Conservation (phyloP, 2,113 vertebrate genomes). For the Murina feae region DNA sequence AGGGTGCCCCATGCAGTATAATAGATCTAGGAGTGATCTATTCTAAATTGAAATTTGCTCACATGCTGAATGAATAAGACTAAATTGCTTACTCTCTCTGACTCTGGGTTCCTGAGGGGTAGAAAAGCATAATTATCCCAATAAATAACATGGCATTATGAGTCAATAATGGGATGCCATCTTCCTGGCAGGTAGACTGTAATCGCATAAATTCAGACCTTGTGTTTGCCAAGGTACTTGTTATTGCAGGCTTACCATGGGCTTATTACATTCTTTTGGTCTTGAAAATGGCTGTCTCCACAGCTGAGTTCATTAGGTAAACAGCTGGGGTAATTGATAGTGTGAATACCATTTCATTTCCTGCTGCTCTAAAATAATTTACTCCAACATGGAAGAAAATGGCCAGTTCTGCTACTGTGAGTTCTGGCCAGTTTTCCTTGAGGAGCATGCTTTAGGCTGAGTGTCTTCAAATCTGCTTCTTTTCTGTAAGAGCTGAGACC, state of each 20-base stretch:
- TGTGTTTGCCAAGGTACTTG: constrained; percentile 35
- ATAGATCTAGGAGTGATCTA: constrained; percentile 52
- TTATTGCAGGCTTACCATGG: constrained; percentile 18
- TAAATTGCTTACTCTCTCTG: constrained; percentile 57
- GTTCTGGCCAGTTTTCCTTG: not conserved
- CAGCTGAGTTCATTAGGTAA: constrained; percentile 61
- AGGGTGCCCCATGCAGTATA: not conserved
- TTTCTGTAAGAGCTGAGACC: not conserved
- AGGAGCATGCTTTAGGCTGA: not conserved
- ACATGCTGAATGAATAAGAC: constrained; percentile 65
- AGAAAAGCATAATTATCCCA: constrained; percentile 71
- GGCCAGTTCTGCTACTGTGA: constrained; percentile 45
- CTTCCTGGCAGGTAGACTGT: constrained; percentile 55
- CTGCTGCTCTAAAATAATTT: constrained; percentile 63
- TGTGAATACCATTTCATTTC: constrained; percentile 64
- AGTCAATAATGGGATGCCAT: constrained; percentile 57
- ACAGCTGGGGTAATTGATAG: constrained; percentile 71
- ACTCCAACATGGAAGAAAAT: constrained; percentile 61
- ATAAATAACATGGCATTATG: constrained; percentile 73
- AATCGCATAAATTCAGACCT: constrained; percentile 49
- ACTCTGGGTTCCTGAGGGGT: constrained; percentile 36
- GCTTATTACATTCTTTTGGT: constrained; percentile 50
- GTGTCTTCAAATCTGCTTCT: not conserved
- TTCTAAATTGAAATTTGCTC: constrained; percentile 68
- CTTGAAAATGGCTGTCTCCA: constrained; percentile 30